Evolutionary conservation across 2,888 invertebrate genomes (phyloP).

Genomic region (Muschampia plurimacula): DNA sequence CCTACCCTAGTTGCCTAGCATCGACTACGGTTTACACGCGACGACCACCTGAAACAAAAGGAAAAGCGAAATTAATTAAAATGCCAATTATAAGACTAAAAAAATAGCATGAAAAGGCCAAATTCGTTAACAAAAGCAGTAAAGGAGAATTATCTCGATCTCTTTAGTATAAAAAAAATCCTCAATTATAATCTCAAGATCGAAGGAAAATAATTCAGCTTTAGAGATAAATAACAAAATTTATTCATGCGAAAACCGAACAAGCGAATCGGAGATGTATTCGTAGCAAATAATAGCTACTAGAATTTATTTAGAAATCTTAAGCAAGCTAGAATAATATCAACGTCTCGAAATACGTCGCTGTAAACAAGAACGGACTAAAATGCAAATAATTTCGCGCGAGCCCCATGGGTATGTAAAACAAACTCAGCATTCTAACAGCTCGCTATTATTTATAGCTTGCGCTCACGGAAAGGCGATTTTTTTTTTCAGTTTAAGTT

Average conservation of each 20-base stretch:
- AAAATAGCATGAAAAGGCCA: constrained; percentile 41
- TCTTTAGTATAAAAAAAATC: neutral
- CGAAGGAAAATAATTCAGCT: constrained; percentile 2
- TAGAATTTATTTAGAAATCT: constrained; percentile 40
- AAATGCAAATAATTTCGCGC: constrained; percentile 79
- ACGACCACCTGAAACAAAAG: constrained; percentile 85
- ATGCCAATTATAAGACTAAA: constrained; percentile 77
- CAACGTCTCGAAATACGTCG: constrained; percentile 64
- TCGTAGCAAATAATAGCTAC: constrained; percentile 33
- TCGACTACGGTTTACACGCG: constrained; percentile 69
- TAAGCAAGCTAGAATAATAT: constrained; percentile 46
- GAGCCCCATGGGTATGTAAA: constrained; percentile 79
- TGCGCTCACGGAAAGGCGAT: constrained; percentile 72
- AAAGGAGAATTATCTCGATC: neutral
- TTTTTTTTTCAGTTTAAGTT: constrained; percentile 74
- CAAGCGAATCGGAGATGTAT: constrained; percentile 29
- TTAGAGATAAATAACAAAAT: constrained; percentile 20
- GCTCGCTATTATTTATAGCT: constrained; percentile 80
- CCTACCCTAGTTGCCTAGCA: constrained; percentile 79
- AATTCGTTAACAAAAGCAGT: constrained; percentile 24
- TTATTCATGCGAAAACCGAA: constrained; percentile 29
- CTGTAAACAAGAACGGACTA: constrained; percentile 74
- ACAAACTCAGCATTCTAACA: constrained; percentile 80
- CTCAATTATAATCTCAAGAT: neutral
- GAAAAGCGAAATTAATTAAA: constrained; percentile 86